Conservation (phyloP, 2,113 vertebrate genomes). For the Myotis lucifugus region DNA sequence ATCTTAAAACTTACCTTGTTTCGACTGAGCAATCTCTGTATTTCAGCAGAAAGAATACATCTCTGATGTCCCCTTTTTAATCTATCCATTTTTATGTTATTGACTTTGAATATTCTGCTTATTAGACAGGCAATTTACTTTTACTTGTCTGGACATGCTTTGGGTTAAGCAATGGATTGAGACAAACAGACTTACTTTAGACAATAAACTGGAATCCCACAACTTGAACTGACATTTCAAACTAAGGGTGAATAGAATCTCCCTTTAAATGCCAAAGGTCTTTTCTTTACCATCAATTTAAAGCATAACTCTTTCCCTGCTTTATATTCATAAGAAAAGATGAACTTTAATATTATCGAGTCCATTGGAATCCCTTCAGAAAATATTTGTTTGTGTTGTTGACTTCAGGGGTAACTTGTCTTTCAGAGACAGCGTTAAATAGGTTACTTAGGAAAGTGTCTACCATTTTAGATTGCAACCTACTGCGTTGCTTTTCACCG, state of each 20-base stretch:
- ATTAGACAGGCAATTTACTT: conserved; percentile 44
- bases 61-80: background rate
- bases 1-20: background rate
- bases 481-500: background rate
- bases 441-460: background rate
- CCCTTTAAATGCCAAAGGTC: conserved; percentile 31
- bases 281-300: conserved; percentile 22
- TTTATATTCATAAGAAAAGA: conserved; percentile 51
- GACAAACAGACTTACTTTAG: background rate
- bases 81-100: conserved; percentile 24
- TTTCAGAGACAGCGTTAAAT: conserved; percentile 46
- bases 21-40: background rate
- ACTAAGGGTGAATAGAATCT: background rate
- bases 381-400: conserved; percentile 7
- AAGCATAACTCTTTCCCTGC: background rate
- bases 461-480: background rate
- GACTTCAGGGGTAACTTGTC: conserved; percentile 12
- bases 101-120: conserved; percentile 41
- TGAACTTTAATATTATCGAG: conserved; percentile 47
- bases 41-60: background rate
- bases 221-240: background rate
- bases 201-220: background rate
- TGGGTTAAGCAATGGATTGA: conserved; percentile 25
- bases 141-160: conserved; percentile 54
- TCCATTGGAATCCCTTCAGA: background rate